Percentiles rank a stretch among this genome's conserved stretches.
phyloP scores from a whole-genome alignment of 2,797 vertebrate species.

The Rhynchotus rufescens region DNA sequence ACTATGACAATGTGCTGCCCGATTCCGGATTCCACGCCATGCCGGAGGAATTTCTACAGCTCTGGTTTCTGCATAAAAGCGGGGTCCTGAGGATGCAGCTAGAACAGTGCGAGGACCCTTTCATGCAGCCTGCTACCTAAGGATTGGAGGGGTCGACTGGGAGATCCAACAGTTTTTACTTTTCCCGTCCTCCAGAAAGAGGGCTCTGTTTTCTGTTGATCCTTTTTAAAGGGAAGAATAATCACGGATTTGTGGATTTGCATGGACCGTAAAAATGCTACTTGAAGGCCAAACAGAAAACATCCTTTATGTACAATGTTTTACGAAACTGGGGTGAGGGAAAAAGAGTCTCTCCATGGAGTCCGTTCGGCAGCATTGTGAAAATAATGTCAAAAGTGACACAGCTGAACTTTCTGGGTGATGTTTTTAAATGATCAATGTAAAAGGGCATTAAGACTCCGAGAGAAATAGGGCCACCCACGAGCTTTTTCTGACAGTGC shows the following conservation, averaged over 20 bases:
- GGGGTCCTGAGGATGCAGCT: slow-evolving; percentile 89
- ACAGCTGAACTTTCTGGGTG: background rate
- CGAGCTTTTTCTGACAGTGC: slow-evolving; percentile 69
- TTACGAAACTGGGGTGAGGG: background rate
- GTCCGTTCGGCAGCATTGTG: background rate
- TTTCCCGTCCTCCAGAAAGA: background rate
- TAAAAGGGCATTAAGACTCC: slow-evolving; percentile 53
- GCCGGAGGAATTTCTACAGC: slow-evolving; percentile 96
- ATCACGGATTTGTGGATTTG: slow-evolving; percentile 55
- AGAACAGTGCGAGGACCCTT: slow-evolving; percentile 80
- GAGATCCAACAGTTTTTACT: slow-evolving; percentile 36
- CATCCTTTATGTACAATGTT: slow-evolving; percentile 6
- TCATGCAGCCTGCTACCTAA: slow-evolving; percentile 56
- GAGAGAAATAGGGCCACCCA: slow-evolving; percentile 27
- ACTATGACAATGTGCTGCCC: slow-evolving; percentile 95
- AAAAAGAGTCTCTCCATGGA: background rate
- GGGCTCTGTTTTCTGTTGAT: slow-evolving; percentile 42
- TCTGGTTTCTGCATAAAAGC: slow-evolving; percentile 95
- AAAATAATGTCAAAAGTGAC: slow-evolving; percentile 1
- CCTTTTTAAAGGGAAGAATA: slow-evolving; percentile 34
- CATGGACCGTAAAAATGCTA: slow-evolving; percentile 10
- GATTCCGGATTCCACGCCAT: slow-evolving; percentile 93
- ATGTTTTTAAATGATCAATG: background rate
- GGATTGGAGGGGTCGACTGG: background rate
- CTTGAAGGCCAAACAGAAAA: slow-evolving; percentile 51